phyloP scores from a whole-genome alignment of 1,140 invertebrate species.

The Hyposmocoma kahamanoa region DNA sequence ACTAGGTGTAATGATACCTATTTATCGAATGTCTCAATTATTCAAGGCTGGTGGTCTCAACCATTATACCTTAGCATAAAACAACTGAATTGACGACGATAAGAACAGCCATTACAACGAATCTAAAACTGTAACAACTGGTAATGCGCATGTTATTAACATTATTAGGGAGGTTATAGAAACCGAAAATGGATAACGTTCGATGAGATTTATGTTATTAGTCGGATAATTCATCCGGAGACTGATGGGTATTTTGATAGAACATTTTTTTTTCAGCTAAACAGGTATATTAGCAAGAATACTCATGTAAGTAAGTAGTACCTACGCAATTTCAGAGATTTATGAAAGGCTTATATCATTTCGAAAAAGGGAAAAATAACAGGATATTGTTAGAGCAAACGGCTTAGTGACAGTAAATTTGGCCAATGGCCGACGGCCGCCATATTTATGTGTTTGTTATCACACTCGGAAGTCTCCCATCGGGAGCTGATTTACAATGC shows the following conservation, averaged over 20 bases:
- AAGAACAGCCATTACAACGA: constrained; percentile 57
- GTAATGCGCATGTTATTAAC: constrained; percentile 54
- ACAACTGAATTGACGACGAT: constrained; percentile 53
- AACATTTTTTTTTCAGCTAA: no score
- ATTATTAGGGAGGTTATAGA: constrained; percentile 49
- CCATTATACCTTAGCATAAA: constrained; percentile 48
- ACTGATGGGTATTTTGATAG: no score
- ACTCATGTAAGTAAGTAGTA: no score
- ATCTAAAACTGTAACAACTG: constrained; percentile 47
- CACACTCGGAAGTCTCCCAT: constrained; percentile 40
- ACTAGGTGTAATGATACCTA: constrained; percentile 45
- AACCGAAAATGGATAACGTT: constrained; percentile 35
- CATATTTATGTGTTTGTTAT: constrained; percentile 58
- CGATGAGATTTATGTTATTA: constrained; percentile 25
- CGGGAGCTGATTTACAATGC: constrained; percentile 42
- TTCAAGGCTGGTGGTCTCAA: constrained; percentile 48
- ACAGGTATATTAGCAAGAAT: no score
- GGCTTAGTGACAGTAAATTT: constrained; percentile 39
- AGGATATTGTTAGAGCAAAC: constrained; percentile 22
- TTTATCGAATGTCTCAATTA: constrained; percentile 65
- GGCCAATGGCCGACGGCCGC: constrained; percentile 36
- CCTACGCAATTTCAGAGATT: no score
- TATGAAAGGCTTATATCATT: background rate
- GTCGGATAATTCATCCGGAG: constrained; percentile 4
- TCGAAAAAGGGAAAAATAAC: constrained; percentile 23